Evolutionary conservation across 2,888 invertebrate genomes (phyloP), one percentile per base, ranked within the genome.

Genomic region (Pterostichus madidus): DNA sequence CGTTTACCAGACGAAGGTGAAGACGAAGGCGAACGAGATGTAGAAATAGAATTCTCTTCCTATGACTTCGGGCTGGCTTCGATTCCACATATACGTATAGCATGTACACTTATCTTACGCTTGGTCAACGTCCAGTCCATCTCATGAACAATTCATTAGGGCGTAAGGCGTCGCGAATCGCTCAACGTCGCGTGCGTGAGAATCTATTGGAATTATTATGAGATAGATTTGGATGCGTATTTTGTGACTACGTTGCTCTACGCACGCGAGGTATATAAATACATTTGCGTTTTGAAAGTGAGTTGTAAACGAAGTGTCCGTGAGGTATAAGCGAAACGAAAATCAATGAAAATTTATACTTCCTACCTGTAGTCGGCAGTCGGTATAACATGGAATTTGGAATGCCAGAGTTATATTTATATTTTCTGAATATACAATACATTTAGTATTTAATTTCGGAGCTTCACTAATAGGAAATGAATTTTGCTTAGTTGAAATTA

Each of bases 81-180:
- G 35, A 64, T 64, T 64, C 35, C 39, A 64, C 32, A 35, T 64
- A 64, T 32, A 39, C 7, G 39, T 39, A 5, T 6, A 39, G 8
- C 39, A 39, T 10, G 7, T 68, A 46, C 17, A 44, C 35, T 10
- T 11, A 5, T 7, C 32, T 59, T 2, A 59, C 59, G 31, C 59
- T 8, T 39, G 39, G 39, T 39, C 59, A 17, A 5, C 35, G 35
- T 35, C 68, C 39, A 11, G 35, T 59, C 15, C 59, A 32, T 39
- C 77, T 77, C 77, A 77, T 77, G 59, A 56, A 77, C 77, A 77
- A 77, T 77, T 77, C 77, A 77, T 77, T 77, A 77, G 77, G 17
- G 64, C 39, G 39, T 39, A 2, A 13, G 13, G 17, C 35, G 35
- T 64, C 15, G 31, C 75, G 75, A 49, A 75, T 75, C 76, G 13